Conservation (phyloP, 23 tunicate species). For the Halocynthia aurantium region DNA sequence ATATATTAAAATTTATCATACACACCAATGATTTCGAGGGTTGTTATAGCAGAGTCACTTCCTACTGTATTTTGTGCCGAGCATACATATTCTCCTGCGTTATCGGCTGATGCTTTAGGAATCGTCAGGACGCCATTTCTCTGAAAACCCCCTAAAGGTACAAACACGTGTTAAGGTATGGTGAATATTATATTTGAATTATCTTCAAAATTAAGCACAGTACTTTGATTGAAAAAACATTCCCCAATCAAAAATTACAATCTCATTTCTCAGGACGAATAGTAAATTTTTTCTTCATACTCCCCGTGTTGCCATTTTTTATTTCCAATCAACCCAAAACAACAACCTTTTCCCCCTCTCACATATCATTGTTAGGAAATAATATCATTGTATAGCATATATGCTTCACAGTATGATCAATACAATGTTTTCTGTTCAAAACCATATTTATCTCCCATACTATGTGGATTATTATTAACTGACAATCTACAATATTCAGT, state of each 20-base stretch:
- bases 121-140: slow-evolving; percentile 21
- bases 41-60: not conserved
- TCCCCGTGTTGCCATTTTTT: not conserved
- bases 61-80: slow-evolving; percentile 31
- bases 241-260: not conserved
- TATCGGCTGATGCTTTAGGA: not conserved
- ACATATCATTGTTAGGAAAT: too few species aligned
- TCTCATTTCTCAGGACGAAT: not conserved
- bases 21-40: slow-evolving; percentile 16
- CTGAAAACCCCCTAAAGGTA: slow-evolving; percentile 1
- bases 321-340: not conserved
- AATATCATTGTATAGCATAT: too few species aligned
- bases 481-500: too few species aligned
- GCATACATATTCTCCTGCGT: slow-evolving; percentile 32
- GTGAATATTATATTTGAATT: too few species aligned
- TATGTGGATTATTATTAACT: too few species aligned
- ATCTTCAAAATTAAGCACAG: too few species aligned
- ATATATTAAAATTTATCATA: too few species aligned
- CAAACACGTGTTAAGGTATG: not conserved
- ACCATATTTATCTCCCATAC: too few species aligned
- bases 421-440: not conserved
- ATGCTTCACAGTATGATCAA: too few species aligned
- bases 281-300: not conserved
- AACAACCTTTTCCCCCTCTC: not conserved
- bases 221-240: not conserved